Evolutionary conservation across 2,797 vertebrate genomes (phyloP).

Genomic region (Catharus ustulatus): DNA sequence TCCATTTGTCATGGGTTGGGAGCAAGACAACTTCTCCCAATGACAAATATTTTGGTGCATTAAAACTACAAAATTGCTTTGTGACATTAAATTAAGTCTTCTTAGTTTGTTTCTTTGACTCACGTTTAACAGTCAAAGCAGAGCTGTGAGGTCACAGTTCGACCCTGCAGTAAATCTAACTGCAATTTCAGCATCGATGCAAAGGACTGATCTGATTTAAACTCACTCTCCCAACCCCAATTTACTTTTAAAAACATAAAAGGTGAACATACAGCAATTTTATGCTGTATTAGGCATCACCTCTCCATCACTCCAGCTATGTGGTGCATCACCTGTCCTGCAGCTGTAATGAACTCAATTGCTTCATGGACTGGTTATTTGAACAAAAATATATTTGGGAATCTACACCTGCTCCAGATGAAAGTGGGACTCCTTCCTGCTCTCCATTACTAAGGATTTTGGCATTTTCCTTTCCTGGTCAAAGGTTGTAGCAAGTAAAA

Average conservation of each 20-base stretch:
- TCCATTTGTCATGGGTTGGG: accelerated
- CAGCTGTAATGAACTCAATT: neutral
- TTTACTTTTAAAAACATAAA: neutral
- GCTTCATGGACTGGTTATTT: neutral
- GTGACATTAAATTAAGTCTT: neutral
- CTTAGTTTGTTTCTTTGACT: neutral
- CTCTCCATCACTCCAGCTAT: neutral
- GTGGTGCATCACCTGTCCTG: neutral
- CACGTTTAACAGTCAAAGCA: neutral
- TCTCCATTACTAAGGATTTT: neutral
- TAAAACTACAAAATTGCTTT: neutral
- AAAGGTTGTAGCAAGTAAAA: neutral
- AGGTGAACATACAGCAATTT: neutral
- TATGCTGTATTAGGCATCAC: neutral
- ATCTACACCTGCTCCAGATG: neutral
- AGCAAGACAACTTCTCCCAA: neutral
- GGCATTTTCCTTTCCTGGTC: neutral
- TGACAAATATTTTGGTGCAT: neutral
- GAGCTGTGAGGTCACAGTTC: neutral
- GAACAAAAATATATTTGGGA: neutral
- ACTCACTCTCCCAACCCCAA: neutral
- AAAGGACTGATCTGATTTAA: neutral
- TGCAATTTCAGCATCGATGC: neutral
- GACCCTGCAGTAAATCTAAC: neutral
- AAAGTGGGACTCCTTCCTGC: neutral